Evolutionary conservation across 2,888 invertebrate species (phyloP).

Genomic region (Busseola fusca): DNA sequence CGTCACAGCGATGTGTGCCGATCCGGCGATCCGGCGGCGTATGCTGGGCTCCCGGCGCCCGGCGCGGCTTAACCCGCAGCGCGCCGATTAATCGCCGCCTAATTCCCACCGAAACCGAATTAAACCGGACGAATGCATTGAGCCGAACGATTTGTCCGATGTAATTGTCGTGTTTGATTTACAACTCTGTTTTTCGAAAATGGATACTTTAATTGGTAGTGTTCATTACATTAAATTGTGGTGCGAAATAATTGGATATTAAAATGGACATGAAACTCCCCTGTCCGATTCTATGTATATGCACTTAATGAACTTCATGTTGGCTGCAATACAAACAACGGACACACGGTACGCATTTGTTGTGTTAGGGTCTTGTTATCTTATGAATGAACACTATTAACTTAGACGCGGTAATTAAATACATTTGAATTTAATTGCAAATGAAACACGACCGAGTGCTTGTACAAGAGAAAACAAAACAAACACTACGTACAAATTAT

Average conservation of each 20-base stretch:
- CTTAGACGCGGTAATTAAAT: conserved; percentile 64
- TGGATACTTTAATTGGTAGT: conserved; percentile 31
- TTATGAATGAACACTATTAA: conserved; percentile 54
- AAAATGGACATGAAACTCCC: conserved; percentile 28
- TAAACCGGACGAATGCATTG: conserved; percentile 88
- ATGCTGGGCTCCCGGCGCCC: conserved; percentile 65
- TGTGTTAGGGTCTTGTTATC: conserved; percentile 50
- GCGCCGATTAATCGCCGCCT: conserved; percentile 86
- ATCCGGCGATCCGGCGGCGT: conserved; percentile 74
- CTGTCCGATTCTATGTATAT: conserved; percentile 8
- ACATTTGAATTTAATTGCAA: conserved; percentile 70
- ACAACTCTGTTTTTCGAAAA: conserved; percentile 62
- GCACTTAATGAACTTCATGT: conserved; percentile 22
- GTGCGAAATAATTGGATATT: conserved; percentile 34
- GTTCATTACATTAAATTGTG: conserved; percentile 38
- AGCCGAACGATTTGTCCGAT: conserved; percentile 87
- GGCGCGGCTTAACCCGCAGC: conserved; percentile 83
- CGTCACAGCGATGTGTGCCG: conserved; percentile 88
- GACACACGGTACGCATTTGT: conserved; percentile 39
- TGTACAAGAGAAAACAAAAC: conserved; percentile 80
- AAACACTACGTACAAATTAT: conserved; percentile 86
- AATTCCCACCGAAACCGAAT: conserved; percentile 88
- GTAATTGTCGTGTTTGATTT: conserved; percentile 80
- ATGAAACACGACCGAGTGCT: conserved; percentile 72
- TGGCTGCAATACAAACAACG: conserved; percentile 21